Conservation (phyloP, 1,140 invertebrate genomes). For the Pachypeltis micranthus region DNA sequence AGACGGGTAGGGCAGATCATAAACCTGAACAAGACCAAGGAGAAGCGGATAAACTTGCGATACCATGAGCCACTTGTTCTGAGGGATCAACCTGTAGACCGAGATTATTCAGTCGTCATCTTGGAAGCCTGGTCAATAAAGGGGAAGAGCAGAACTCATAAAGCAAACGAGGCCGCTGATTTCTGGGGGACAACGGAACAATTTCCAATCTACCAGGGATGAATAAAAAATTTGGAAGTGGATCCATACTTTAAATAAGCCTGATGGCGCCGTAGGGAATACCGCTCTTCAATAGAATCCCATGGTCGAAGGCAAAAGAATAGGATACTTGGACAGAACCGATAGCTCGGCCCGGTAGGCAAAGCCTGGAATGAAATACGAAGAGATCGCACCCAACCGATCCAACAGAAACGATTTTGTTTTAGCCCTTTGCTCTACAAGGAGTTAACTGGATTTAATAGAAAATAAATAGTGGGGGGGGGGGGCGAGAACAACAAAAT, state of each 20-base stretch:
- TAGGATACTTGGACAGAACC: no score
- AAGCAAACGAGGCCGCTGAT: neutral
- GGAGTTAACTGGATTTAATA: no score
- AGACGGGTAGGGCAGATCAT: neutral
- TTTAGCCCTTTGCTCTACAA: no score
- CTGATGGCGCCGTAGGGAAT: no score
- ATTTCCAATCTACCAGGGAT: neutral
- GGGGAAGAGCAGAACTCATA: neutral
- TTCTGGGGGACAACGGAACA: neutral
- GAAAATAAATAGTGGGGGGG: no score
- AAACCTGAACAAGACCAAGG: neutral
- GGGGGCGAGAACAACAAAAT: no score
- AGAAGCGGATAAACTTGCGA: no score
- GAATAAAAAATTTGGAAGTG: neutral
- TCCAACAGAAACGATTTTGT: neutral
- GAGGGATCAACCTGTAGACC: no score
- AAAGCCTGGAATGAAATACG: neutral
- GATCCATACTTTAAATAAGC: neutral
- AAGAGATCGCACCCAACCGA: neutral
- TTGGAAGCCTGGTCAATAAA: neutral
- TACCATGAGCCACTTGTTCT: no score
- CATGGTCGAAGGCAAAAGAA: neutral
- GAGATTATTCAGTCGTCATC: no score
- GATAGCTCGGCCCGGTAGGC: neutral
- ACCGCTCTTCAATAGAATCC: neutral